Evolutionary conservation across 2,888 invertebrate species (phyloP).

Genomic region (Acanthosoma haemorrhoidale): DNA sequence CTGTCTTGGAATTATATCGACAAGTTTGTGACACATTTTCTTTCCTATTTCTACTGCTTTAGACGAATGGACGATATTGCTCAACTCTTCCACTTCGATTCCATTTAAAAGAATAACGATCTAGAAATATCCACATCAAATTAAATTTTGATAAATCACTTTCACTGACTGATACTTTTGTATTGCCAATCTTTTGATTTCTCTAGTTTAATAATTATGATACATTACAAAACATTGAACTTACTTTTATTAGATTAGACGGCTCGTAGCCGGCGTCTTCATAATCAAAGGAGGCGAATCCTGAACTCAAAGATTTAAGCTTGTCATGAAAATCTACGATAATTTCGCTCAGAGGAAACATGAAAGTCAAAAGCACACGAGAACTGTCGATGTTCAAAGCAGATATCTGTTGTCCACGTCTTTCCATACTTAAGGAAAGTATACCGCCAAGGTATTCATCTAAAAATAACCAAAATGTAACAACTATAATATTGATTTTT

Average conservation of each 20-base stretch:
- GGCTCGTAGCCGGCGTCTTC: slow-evolving; percentile 77
- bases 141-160: neutral
- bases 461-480: slow-evolving; percentile 40
- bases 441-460: slow-evolving; percentile 65
- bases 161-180: neutral
- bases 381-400: slow-evolving; percentile 74
- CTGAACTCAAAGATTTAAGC: slow-evolving; percentile 82
- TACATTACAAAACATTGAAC: slow-evolving; percentile 38
- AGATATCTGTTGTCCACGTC: slow-evolving; percentile 65
- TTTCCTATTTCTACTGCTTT: slow-evolving; percentile 61
- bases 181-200: no score
- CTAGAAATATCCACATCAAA: slow-evolving; percentile 48
- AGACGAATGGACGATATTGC: slow-evolving; percentile 69
- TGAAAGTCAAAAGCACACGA: slow-evolving; percentile 73
- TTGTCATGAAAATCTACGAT: slow-evolving; percentile 91
- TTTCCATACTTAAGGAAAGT: slow-evolving; percentile 66
- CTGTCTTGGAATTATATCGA: slow-evolving; percentile 82
- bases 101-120: slow-evolving; percentile 76
- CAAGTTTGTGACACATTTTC: slow-evolving; percentile 65
- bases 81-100: slow-evolving; percentile 72
- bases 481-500: no score
- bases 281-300: slow-evolving; percentile 93
- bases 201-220: no score
- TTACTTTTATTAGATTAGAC: slow-evolving; percentile 76
- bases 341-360: slow-evolving; percentile 87